phyloP scores from a whole-genome alignment of 2,888 invertebrate genomes.

The Plebejus argus region DNA sequence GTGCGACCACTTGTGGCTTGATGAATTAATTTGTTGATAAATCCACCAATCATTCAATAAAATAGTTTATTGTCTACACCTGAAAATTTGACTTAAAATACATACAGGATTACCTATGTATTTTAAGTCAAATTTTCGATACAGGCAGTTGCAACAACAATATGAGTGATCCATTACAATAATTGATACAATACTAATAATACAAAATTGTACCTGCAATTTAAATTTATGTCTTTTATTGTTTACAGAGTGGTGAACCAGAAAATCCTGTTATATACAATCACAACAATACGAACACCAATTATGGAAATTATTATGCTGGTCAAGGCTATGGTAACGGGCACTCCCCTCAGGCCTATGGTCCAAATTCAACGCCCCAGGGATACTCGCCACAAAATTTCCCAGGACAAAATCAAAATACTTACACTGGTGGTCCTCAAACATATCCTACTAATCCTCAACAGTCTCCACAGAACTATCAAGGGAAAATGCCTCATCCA shows the following conservation, averaged over 20 bases:
- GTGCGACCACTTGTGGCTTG: too few species aligned
- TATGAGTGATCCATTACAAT: too few species aligned
- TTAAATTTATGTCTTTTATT: slow-evolving; percentile 1
- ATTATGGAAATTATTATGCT: slow-evolving; percentile 73
- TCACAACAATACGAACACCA: slow-evolving; percentile 66
- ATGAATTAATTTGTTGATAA: too few species aligned
- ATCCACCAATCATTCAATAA: too few species aligned
- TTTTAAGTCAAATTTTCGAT: too few species aligned
- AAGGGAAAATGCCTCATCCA: slow-evolving; percentile 69
- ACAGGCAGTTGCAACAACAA: too few species aligned
- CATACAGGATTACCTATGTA: too few species aligned
- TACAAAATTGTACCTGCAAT: background rate
- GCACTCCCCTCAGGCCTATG: slow-evolving; percentile 72
- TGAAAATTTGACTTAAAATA: too few species aligned
- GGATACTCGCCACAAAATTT: slow-evolving; percentile 71
- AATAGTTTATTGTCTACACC: too few species aligned
- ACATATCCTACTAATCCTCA: slow-evolving; percentile 70
- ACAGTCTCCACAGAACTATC: slow-evolving; percentile 69
- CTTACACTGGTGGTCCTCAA: slow-evolving; percentile 64
- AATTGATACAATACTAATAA: too few species aligned
- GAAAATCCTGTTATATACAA: slow-evolving; percentile 73
- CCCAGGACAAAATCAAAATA: slow-evolving; percentile 57
- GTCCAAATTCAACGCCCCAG: slow-evolving; percentile 63
- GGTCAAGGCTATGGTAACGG: slow-evolving; percentile 74
- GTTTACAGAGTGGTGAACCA: slow-evolving; percentile 71